Percentiles rank a stretch among this genome's conserved stretches.
Conservation (phyloP, 2,888 invertebrate species). For the Lacanobia oleracea region DNA sequence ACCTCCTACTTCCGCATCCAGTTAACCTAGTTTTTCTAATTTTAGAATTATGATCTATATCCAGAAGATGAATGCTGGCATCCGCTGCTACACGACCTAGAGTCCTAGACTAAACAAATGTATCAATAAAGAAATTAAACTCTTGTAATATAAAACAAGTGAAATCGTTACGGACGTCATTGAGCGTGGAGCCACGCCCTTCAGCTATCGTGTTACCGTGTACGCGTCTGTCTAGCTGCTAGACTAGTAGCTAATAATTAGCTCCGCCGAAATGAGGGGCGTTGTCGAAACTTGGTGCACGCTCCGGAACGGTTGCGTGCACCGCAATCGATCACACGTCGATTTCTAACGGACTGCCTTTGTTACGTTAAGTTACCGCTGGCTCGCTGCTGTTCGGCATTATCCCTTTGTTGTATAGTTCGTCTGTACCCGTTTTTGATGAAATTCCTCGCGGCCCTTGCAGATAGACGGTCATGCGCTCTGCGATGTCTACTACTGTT, state of each 20-base stretch:
- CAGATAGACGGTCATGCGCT: conserved; percentile 33
- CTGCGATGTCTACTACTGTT: conserved; percentile 6
- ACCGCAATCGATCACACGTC: conserved; percentile 47
- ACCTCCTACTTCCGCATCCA: conserved; percentile 31
- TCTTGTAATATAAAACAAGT: conserved; percentile 13
- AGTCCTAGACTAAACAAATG: conserved; percentile 19
- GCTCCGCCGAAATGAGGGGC: conserved; percentile 48
- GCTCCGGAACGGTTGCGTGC: conserved; percentile 58
- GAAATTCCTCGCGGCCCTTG: conserved; percentile 22
- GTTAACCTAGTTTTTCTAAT: conserved; percentile 39
- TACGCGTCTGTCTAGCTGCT: conserved; percentile 28
- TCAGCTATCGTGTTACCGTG: conserved; percentile 16
- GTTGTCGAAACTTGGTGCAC: conserved; percentile 49
- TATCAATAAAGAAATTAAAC: conserved; percentile 22
- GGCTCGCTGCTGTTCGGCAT: background rate
- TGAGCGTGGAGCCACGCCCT: conserved; percentile 52
- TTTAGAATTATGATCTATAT: conserved; percentile 16
- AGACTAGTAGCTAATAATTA: conserved; percentile 38
- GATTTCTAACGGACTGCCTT: conserved; percentile 56
- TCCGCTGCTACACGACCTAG: background rate
- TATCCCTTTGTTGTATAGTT: conserved; percentile 10
- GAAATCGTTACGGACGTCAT: conserved; percentile 33
- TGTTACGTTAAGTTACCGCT: conserved; percentile 15
- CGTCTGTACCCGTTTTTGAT: conserved; percentile 8
- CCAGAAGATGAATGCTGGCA: background rate